Base-by-base conservation (phyloP, 2,888 invertebrate genomes). In the Tenthredo mesomela region DNA sequence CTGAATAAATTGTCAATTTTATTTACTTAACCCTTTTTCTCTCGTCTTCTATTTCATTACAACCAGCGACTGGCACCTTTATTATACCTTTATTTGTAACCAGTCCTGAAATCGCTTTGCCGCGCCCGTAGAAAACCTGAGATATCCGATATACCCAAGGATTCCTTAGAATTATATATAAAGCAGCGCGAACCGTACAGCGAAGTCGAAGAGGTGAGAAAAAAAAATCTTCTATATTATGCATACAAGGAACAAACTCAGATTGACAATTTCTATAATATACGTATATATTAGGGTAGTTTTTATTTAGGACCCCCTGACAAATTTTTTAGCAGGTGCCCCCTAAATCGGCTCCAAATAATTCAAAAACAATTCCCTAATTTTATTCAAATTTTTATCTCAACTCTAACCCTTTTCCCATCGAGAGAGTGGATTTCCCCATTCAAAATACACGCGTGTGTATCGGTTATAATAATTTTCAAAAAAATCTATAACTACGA, bases 41-140 rank as follows among this genome's bases (percentile, higher is more conserved):
- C 43, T 73, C 29, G 73, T 73, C 73, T 73, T 73, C n/a, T 25
- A 43, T 73, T 73, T 73, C 73, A 73, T 73, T 73, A 43, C 73
- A 25, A 73, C 43, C 43, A 10, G 43, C 21, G n/a, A n/a, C 43
- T 25, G 73, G 73, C 12, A 73, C 73, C 15, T 73, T 73, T 40
- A 73, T 73, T 40, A 73, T 54, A 54, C 54, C 54, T n/a, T 40
- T 40, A 40, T 73, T 73, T 73, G 40, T 73, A 73, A 73, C 73
- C 43, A 40, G 73, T 73, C 73, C 43, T 43, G 73, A 73, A 73
- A 73, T 73, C 73, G n/a, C 33, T 40, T n/a, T 73, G 37, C 70
- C 70, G 37, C 40, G 25, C 73, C 73, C 73, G 73, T 73, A 33
- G 67, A 18, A 7, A 6, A 18, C 40, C 10, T 21, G 25, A 73